Conservation (phyloP, 2,888 invertebrate species). For the Hoplodrina ambigua region DNA sequence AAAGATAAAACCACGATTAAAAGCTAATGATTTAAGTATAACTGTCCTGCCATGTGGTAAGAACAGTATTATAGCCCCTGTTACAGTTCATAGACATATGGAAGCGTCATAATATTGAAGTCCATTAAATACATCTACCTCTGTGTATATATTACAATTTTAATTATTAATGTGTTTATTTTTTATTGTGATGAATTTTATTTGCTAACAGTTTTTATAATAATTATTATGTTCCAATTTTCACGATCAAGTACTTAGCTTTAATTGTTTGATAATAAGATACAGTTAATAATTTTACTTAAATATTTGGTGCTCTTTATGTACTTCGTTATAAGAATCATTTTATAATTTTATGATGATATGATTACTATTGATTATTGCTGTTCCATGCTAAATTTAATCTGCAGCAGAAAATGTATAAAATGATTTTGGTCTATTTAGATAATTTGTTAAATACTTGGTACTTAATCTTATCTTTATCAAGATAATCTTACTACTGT, state of each 20-base stretch:
- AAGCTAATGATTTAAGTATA: constrained; percentile 83
- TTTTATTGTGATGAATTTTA: constrained; percentile 60
- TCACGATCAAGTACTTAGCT: constrained; percentile 57
- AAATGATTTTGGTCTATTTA: constrained; percentile 48
- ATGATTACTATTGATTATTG: constrained; percentile 41
- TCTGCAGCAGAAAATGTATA: constrained; percentile 34
- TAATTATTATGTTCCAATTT: constrained; percentile 25
- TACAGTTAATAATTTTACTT: constrained; percentile 54
- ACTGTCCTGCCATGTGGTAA: constrained; percentile 89
- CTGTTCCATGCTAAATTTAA: constrained; percentile 52
- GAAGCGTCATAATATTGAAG: constrained; percentile 92
- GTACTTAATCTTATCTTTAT: constrained; percentile 64
- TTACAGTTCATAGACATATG: constrained; percentile 97
- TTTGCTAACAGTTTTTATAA: constrained; percentile 57
- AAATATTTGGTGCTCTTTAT: constrained; percentile 65
- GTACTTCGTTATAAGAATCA: constrained; percentile 52
- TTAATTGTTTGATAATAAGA: constrained; percentile 50
- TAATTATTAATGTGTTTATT: constrained; percentile 54
- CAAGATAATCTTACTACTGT: constrained; percentile 56
- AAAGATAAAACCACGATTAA: constrained; percentile 83
- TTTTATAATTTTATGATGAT: constrained; percentile 48
- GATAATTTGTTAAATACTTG: constrained; percentile 56
- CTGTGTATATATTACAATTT: constrained; percentile 64
- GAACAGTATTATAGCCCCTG: constrained; percentile 94
- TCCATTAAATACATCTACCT: constrained; percentile 75